phyloP scores from a whole-genome alignment of 2,888 invertebrate species.

The Agrotis exclamationis region DNA sequence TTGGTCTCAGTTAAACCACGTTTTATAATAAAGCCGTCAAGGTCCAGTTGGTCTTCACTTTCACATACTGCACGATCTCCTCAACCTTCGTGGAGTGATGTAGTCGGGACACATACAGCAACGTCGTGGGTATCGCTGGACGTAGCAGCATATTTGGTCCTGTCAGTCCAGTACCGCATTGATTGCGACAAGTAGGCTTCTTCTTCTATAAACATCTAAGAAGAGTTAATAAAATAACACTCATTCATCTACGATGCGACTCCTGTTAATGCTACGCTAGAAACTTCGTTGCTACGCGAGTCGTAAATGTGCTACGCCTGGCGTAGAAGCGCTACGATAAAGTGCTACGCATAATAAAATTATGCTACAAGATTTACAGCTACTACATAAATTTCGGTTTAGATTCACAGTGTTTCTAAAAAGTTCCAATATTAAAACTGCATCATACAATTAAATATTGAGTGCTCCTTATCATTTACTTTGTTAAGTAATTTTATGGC shows the following conservation, averaged over 20 bases:
- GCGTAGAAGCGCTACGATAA: background rate
- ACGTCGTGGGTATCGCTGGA: too few species aligned
- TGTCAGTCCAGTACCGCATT: too few species aligned
- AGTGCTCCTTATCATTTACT: background rate
- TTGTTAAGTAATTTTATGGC: slow-evolving; percentile 9
- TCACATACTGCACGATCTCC: too few species aligned
- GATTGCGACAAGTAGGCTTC: too few species aligned
- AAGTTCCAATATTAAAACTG: background rate
- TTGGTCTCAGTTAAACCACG: too few species aligned
- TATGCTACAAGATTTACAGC: background rate
- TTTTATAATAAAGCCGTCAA: too few species aligned
- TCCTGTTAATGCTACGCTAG: background rate
- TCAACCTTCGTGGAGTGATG: too few species aligned
- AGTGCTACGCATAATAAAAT: background rate
- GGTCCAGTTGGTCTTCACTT: too few species aligned
- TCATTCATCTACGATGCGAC: background rate
- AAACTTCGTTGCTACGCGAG: background rate
- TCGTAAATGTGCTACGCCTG: background rate
- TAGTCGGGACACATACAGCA: too few species aligned
- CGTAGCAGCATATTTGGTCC: too few species aligned
- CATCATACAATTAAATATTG: background rate
- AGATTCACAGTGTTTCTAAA: background rate
- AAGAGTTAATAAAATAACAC: background rate
- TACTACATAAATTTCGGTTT: background rate
- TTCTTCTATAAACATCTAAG: background rate